Conservation (phyloP, 2,888 invertebrate species). For the Lithophane leautieri region DNA sequence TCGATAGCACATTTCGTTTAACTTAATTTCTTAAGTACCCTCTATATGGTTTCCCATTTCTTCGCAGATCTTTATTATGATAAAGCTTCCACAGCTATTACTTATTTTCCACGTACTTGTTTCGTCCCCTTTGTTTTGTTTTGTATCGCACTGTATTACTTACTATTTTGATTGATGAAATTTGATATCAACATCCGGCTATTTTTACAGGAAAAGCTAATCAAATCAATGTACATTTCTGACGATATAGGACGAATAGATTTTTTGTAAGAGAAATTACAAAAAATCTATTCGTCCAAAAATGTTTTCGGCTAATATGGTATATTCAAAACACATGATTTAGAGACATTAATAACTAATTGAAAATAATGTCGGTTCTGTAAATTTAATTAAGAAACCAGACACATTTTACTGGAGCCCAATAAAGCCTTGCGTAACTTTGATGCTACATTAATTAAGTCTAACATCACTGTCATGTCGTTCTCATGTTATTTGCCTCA, state of each 20-base stretch:
- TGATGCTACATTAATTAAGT: slow-evolving; percentile 16
- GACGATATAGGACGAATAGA: neutral
- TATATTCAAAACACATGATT: neutral
- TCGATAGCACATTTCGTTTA: slow-evolving; percentile 64
- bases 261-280: too few relatives aligned
- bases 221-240: neutral
- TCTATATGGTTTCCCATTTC: slow-evolving; percentile 74
- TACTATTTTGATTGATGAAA: slow-evolving; percentile 1
- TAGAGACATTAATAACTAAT: neutral
- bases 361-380: neutral
- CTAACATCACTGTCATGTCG: neutral
- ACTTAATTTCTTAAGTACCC: slow-evolving; percentile 76
- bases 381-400: neutral
- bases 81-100: slow-evolving; percentile 51
- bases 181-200: neutral
- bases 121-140: slow-evolving; percentile 6
- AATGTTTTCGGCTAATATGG: neutral
- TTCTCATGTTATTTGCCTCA: slow-evolving; percentile 9
- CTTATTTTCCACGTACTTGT: slow-evolving; percentile 3
- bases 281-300: too few relatives aligned
- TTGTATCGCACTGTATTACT: neutral
- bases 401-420: neutral
- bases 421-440: slow-evolving; percentile 1
- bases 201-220: neutral
- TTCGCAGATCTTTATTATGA: slow-evolving; percentile 66